phyloP scores from a whole-genome alignment of 2,113 vertebrate genomes.

The Romanogobio albipinnatus region DNA sequence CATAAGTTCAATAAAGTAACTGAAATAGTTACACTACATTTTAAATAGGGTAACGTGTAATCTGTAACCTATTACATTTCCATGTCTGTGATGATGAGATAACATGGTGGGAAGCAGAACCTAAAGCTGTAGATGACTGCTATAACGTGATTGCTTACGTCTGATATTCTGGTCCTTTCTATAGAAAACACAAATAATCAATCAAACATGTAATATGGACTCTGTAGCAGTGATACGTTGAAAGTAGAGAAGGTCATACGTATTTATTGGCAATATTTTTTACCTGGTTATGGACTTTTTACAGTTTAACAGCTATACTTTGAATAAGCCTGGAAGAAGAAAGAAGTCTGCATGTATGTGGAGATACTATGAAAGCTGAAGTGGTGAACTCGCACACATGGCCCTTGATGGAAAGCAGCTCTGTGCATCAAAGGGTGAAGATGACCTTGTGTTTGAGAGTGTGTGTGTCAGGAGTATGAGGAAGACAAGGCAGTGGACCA shows the following conservation, averaged over 20 bases:
- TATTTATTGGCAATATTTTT: background rate
- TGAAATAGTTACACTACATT: too few species aligned
- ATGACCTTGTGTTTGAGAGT: slow-evolving; percentile 30
- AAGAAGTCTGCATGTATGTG: slow-evolving; percentile 4
- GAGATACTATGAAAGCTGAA: slow-evolving; percentile 43
- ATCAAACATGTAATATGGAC: background rate
- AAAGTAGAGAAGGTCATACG: background rate
- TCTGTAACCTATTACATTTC: too few species aligned
- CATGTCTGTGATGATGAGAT: background rate
- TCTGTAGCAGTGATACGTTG: background rate
- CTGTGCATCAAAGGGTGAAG: slow-evolving; percentile 65
- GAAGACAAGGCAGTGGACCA: slow-evolving; percentile 48
- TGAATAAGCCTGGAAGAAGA: slow-evolving; percentile 46
- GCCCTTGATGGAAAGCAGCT: slow-evolving; percentile 62
- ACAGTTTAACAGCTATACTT: background rate
- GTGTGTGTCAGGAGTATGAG: slow-evolving; percentile 6
- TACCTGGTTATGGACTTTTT: background rate
- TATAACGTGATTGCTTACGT: background rate
- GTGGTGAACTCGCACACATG: slow-evolving; percentile 62
- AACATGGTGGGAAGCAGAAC: background rate
- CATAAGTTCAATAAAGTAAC: too few species aligned
- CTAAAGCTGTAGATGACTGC: background rate
- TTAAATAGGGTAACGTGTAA: too few species aligned
- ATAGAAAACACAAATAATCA: background rate
- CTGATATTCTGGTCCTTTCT: background rate